phyloP scores from a whole-genome alignment of 2,888 invertebrate genomes.

The Lepidonotus clava region DNA sequence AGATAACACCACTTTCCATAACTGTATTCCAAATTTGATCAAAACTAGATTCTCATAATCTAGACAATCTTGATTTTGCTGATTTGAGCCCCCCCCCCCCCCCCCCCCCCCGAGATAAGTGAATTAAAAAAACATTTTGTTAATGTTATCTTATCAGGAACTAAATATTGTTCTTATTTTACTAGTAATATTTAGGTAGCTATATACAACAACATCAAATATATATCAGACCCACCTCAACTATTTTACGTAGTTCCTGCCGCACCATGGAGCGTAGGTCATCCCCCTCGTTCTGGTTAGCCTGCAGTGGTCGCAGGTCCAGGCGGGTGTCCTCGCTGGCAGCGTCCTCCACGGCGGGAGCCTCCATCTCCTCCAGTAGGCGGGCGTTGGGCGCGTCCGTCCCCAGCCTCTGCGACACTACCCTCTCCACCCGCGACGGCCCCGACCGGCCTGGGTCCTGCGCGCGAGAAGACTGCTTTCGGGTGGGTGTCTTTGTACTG shows the following conservation, averaged over 20 bases:
- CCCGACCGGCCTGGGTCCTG: not conserved
- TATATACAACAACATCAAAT: no score
- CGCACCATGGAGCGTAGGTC: conserved; percentile 73
- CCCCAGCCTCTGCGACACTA: not conserved
- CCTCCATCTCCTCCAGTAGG: not conserved
- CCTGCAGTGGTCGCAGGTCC: conserved; percentile 4
- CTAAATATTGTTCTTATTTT: no score
- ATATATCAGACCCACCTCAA: conserved; percentile 73
- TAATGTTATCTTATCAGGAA: no score
- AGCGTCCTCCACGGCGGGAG: not conserved
- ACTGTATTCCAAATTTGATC: no score
- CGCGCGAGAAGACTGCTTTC: not conserved
- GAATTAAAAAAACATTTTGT: no score
- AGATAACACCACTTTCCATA: no score
- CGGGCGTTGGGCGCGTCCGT: not conserved
- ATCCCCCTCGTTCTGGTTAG: not conserved
- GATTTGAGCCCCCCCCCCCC: no score
- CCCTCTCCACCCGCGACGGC: not conserved
- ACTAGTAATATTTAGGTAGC: no score
- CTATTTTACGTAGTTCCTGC: conserved; percentile 74
- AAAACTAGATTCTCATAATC: no score
- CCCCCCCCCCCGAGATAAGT: no score
- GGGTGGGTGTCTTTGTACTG: not conserved
- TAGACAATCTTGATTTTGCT: no score
- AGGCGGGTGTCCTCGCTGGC: conserved; percentile 16